Conservation (phyloP, 1,140 invertebrate genomes). For the Neoseiulus cucumeris region DNA sequence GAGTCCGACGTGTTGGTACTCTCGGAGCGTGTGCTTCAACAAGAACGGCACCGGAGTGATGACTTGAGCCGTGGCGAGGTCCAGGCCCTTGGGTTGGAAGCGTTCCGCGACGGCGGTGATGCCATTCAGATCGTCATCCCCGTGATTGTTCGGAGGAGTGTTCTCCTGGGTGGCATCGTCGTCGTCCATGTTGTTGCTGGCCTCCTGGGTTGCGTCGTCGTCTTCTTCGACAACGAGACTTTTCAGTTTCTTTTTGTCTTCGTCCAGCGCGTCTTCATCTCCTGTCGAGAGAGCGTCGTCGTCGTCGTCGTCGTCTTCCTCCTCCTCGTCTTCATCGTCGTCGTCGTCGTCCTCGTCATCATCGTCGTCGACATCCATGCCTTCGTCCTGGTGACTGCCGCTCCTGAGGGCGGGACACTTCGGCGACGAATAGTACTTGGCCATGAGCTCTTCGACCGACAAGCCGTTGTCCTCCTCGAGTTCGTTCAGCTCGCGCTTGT, state of each 20-base stretch:
- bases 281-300: conserved; percentile 16
- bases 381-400: conserved; percentile 22
- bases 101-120: conserved; percentile 84
- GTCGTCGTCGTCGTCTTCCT: conserved; percentile 19
- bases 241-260: neutral
- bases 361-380: conserved; percentile 20
- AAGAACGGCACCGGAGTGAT: conserved; percentile 84
- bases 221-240: conserved; percentile 22
- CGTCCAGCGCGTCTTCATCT: conserved; percentile 30
- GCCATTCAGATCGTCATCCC: conserved; percentile 41
- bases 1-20: conserved; percentile 95
- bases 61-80: conserved; percentile 66
- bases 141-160: no score
- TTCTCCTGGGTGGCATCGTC: no score
- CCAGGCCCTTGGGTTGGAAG: conserved; percentile 94
- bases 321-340: conserved; percentile 16
- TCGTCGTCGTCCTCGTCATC: conserved; percentile 16
- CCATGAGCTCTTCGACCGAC: conserved; percentile 58
- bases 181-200: no score
- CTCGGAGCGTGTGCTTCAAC: conserved; percentile 70
- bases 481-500: conserved; percentile 60
- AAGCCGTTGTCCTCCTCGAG: conserved; percentile 72
- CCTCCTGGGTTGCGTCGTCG: conserved; percentile 17
- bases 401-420: conserved; percentile 33
- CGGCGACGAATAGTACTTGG: neutral